Evolutionary conservation across 1,140 invertebrate genomes (phyloP).

Genomic region (Nymphalis io): DNA sequence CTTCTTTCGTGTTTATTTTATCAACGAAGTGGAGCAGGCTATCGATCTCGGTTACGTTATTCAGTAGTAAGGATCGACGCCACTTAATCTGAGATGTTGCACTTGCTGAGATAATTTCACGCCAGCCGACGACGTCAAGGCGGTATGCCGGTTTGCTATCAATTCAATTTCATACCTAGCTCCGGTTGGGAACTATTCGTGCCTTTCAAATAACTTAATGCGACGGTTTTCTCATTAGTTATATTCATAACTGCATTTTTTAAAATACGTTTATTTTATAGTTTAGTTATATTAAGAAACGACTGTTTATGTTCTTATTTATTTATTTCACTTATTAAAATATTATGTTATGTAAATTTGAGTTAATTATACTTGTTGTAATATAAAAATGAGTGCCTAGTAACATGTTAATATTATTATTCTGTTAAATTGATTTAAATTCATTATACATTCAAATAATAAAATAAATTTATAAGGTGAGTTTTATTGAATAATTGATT

Average conservation of each 20-base stretch:
- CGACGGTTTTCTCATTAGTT: slow-evolving; percentile 18
- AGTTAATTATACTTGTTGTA: neutral
- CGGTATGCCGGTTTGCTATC: slow-evolving; percentile 55
- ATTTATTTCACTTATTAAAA: no score
- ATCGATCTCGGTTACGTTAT: slow-evolving; percentile 52
- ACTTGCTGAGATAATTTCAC: slow-evolving; percentile 69
- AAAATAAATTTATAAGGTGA: slow-evolving; percentile 17
- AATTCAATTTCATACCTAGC: slow-evolving; percentile 72
- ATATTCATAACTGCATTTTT: neutral
- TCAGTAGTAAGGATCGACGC: slow-evolving; percentile 50
- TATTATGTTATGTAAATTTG: no score
- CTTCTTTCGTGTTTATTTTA: slow-evolving; percentile 51
- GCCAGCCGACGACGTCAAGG: slow-evolving; percentile 48
- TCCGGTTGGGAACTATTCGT: slow-evolving; percentile 53
- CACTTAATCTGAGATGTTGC: slow-evolving; percentile 70
- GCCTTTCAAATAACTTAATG: slow-evolving; percentile 39
- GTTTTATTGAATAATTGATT: slow-evolving; percentile 45
- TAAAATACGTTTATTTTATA: no score
- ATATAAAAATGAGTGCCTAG: neutral
- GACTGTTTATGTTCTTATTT: no score
- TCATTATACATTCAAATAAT: slow-evolving; percentile 12
- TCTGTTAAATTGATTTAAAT: slow-evolving; percentile 17
- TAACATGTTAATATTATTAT: neutral
- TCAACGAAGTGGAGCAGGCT: slow-evolving; percentile 52
- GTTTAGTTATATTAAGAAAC: no score